Conservation (phyloP, 2,113 vertebrate species). For the Bolborhynchus lineola region DNA sequence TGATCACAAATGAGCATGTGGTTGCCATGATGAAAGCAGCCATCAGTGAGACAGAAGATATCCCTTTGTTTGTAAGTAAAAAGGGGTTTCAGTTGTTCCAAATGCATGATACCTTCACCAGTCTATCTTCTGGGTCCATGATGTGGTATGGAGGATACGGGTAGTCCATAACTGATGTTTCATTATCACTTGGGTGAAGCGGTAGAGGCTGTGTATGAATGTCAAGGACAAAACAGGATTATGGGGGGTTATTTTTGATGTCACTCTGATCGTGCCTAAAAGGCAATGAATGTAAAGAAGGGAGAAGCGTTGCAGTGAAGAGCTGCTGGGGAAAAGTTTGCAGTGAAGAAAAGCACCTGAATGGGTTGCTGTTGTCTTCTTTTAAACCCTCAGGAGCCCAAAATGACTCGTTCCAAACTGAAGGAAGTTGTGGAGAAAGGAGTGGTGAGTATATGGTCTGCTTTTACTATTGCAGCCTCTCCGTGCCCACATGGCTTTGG, state of each 20-base stretch:
- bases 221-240: background rate
- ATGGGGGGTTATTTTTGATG: background rate
- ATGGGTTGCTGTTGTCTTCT: background rate
- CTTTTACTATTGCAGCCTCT: background rate
- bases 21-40: conserved; percentile 98
- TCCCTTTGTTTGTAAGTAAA: conserved; percentile 90
- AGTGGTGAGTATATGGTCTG: conserved; percentile 77
- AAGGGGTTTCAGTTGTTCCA: background rate
- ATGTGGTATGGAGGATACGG: background rate
- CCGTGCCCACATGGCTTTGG: background rate
- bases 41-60: conserved; percentile 89
- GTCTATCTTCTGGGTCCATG: background rate
- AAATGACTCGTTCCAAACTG: conserved; percentile 97
- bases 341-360: background rate
- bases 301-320: background rate
- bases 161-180: background rate
- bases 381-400: conserved; percentile 83
- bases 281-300: background rate
- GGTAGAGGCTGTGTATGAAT: background rate
- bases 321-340: background rate
- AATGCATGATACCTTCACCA: rapidly evolving
- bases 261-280: background rate
- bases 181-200: background rate
- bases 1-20: conserved; percentile 94
- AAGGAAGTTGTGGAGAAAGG: conserved; percentile 92